Conservation (phyloP, 1,140 invertebrate species). For the Hypsibius dujardini region DNA sequence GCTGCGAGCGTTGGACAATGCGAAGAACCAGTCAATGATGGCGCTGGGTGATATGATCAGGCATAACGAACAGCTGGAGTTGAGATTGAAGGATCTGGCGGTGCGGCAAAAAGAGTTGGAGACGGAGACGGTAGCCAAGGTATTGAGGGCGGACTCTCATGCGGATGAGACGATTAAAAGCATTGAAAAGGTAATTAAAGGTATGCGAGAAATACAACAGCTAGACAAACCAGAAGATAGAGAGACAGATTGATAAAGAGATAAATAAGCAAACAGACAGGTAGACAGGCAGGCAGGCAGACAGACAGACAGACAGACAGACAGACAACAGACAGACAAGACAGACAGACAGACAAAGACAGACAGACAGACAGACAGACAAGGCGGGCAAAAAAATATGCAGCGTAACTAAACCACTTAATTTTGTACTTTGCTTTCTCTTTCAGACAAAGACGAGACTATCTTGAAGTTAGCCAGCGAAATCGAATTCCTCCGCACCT, state of each 20-base stretch:
- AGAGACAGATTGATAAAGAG: background rate
- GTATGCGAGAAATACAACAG: background rate
- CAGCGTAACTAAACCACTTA: no score
- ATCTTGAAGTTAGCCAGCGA: background rate
- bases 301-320: no score
- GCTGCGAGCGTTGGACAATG: background rate
- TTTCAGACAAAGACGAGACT: slow-evolving; percentile 3
- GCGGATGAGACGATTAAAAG: background rate
- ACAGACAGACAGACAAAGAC: no score
- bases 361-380: no score
- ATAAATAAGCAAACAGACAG: background rate
- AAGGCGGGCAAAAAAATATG: no score
- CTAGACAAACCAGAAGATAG: background rate
- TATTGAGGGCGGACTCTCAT: background rate
- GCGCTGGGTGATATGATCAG: background rate
- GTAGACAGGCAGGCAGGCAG: no score
- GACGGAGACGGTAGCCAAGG: background rate
- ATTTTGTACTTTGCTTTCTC: background rate
- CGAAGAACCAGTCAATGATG: background rate
- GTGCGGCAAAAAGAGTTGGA: background rate
- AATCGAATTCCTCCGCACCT: background rate
- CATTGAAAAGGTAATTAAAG: slow-evolving; percentile 14
- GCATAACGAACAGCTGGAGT: background rate
- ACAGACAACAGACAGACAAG: no score
- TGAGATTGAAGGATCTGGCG: background rate